Evolutionary conservation across 1,140 invertebrate genomes (phyloP).

Genomic region (Antheraea mylitta): DNA sequence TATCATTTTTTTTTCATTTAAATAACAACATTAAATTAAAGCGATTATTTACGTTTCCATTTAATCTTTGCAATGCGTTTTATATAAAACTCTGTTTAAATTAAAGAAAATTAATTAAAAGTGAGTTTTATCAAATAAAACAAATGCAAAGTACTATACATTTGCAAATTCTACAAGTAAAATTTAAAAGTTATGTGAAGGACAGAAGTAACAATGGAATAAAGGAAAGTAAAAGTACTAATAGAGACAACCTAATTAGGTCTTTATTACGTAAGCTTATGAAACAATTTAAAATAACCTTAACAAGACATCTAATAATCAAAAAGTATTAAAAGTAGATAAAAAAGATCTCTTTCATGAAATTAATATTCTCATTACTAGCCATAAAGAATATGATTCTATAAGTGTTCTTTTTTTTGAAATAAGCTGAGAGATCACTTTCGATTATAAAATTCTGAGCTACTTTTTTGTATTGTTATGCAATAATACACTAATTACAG

Average conservation of each 20-base stretch:
- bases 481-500: background rate
- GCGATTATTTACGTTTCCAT: no score
- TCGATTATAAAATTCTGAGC: background rate
- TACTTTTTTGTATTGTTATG: background rate
- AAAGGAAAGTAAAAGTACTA: background rate
- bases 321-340: background rate
- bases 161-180: no score
- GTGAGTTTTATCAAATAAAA: no score
- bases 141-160: no score
- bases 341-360: conserved; percentile 14
- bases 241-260: background rate
- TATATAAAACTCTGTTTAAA: no score
- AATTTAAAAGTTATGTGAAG: no score
- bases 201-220: background rate
- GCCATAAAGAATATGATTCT: background rate
- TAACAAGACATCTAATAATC: background rate
- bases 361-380: conserved; percentile 13
- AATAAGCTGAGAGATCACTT: conserved; percentile 6
- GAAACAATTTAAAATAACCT: conserved; percentile 7
- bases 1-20: no score
- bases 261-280: background rate
- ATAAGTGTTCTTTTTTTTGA: conserved; percentile 15
- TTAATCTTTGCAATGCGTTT: no score
- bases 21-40: no score
- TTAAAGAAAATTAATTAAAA: no score